Evolutionary conservation across 2,113 vertebrate species (phyloP).

Genomic region (Dromiciops gliroides): DNA sequence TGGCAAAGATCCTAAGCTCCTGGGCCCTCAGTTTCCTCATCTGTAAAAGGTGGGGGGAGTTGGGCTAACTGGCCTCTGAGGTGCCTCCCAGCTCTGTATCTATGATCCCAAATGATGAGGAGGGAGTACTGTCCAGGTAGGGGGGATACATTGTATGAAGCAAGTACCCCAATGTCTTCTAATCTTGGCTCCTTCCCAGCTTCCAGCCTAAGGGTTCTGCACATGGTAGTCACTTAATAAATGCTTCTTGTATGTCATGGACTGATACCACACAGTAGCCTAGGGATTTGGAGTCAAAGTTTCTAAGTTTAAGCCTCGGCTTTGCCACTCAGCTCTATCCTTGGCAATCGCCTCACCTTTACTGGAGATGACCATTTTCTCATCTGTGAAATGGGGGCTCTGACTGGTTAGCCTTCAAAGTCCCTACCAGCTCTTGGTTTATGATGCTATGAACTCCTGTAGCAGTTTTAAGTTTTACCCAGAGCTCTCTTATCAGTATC

Average conservation of each 20-base stretch:
- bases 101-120: background rate
- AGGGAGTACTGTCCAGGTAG: background rate
- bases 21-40: no score
- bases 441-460: background rate
- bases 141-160: no score
- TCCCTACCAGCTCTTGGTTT: background rate
- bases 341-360: background rate
- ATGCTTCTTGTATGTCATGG: background rate
- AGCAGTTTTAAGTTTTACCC: background rate
- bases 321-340: background rate
- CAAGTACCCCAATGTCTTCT: background rate
- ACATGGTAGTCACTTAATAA: background rate
- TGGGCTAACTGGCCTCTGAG: background rate
- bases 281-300: background rate
- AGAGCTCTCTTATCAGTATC: background rate
- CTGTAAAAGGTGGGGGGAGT: no score
- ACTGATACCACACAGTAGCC: background rate
- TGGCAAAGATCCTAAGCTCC: background rate
- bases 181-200: background rate
- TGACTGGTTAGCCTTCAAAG: background rate
- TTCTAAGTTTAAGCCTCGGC: background rate
- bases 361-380: background rate
- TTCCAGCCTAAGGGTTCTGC: background rate
- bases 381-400: background rate
- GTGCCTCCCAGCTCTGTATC: background rate